Percentiles rank a stretch among this genome's conserved stretches.
phyloP scores from a whole-genome alignment of 2,113 vertebrate species.

The Oreotrochilus melanogaster region DNA sequence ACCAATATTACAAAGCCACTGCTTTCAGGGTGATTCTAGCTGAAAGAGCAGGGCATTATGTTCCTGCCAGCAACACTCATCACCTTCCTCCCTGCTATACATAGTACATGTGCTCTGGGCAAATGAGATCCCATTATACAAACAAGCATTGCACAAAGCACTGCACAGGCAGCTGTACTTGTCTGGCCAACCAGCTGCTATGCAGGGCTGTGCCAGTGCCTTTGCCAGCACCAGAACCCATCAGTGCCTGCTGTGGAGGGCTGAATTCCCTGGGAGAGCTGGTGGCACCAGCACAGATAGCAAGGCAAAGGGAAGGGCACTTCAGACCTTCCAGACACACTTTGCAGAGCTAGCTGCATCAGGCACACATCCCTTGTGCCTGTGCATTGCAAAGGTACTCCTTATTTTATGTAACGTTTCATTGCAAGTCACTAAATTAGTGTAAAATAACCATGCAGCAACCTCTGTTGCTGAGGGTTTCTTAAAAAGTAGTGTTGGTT shows the following conservation, averaged over 20 bases:
- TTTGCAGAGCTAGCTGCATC: background rate
- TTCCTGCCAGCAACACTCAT: conserved; percentile 37
- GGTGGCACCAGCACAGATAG: background rate
- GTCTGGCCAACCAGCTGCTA: background rate
- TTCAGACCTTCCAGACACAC: background rate
- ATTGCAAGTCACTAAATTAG: background rate
- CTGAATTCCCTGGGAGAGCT: background rate
- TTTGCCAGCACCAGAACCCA: background rate
- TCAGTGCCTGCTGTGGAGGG: rapidly evolving
- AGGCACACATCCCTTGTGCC: background rate
- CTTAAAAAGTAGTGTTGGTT: background rate
- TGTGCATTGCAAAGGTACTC: background rate
- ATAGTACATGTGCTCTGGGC: background rate
- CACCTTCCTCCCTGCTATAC: background rate
- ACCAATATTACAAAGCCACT: background rate
- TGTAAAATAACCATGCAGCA: background rate
- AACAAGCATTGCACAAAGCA: background rate
- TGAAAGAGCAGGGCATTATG: conserved; percentile 15
- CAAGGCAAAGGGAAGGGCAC: background rate
- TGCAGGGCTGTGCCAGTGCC: background rate
- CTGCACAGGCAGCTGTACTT: background rate
- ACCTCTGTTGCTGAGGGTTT: background rate
- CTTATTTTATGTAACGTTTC: background rate
- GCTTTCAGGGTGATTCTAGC: conserved; percentile 5
- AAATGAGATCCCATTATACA: background rate